phyloP scores from a whole-genome alignment of 2,888 invertebrate genomes.

The Rotaria macrura region DNA sequence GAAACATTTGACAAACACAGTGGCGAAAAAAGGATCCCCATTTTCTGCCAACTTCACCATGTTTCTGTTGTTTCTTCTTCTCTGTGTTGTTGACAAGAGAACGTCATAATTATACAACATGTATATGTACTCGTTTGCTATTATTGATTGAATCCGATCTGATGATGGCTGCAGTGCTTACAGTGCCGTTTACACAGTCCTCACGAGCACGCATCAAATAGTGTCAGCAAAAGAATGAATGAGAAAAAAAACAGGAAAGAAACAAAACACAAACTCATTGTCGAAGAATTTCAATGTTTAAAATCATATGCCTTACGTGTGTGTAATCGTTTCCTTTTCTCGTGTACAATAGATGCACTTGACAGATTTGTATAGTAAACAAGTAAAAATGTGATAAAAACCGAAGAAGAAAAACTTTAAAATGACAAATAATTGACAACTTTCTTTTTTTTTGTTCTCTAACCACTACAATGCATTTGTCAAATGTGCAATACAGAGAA shows the following conservation, averaged over 20 bases:
- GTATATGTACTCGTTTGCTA: neutral
- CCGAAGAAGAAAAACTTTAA: neutral
- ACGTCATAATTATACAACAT: neutral
- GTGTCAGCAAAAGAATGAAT: neutral
- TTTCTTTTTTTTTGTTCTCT: neutral
- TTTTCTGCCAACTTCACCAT: neutral
- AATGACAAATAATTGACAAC: neutral
- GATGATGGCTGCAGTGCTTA: neutral
- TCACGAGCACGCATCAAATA: neutral
- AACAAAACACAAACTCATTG: neutral
- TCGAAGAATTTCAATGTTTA: neutral
- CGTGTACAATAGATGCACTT: neutral
- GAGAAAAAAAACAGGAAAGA: neutral
- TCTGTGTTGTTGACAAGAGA: neutral
- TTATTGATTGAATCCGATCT: neutral
- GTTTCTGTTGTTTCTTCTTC: neutral
- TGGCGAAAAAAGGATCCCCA: neutral
- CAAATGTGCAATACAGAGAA: neutral
- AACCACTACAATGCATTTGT: neutral
- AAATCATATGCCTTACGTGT: neutral
- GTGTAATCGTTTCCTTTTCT: neutral
- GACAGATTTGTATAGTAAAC: neutral
- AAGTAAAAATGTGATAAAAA: no score
- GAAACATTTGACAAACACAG: neutral
- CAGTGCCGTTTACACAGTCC: neutral